phyloP scores from a whole-genome alignment of 2,888 invertebrate species.

The Gandaritis pyraliata region DNA sequence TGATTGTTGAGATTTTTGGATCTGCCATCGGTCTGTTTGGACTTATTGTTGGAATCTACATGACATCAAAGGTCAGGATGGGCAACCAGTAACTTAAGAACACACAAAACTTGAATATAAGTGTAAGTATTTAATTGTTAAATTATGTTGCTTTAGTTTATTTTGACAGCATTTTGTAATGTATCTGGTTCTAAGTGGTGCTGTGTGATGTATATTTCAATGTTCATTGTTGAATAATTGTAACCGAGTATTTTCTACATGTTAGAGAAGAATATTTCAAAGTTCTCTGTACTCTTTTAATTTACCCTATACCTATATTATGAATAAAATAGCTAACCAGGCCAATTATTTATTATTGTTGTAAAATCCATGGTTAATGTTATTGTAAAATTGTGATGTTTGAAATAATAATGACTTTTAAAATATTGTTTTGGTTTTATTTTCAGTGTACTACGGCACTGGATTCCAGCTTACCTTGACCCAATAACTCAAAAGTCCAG shows the following conservation, averaged over 20 bases:
- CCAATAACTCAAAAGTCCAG: constrained; percentile 59
- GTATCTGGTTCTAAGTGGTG: constrained; percentile 28
- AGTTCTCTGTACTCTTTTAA: constrained; percentile 11
- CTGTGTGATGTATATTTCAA: constrained; percentile 28
- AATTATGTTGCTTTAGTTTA: constrained; percentile 37
- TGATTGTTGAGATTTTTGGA: constrained; percentile 99
- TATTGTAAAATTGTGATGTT: constrained; percentile 19
- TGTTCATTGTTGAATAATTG: constrained; percentile 16
- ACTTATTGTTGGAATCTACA: constrained; percentile 98
- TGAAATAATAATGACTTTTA: constrained; percentile 36
- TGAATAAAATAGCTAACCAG: constrained; percentile 11
- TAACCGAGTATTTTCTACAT: constrained; percentile 15
- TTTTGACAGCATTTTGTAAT: constrained; percentile 32
- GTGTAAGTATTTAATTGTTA: constrained; percentile 72
- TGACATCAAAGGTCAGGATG: constrained; percentile 93
- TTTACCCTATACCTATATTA: constrained; percentile 1
- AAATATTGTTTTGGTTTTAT: constrained; percentile 49
- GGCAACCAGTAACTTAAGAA: constrained; percentile 85
- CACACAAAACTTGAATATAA: constrained; percentile 66
- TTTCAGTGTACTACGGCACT: constrained; percentile 77
- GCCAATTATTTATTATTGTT: constrained; percentile 14
- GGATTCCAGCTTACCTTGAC: constrained; percentile 66
- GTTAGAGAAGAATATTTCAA: constrained; percentile 17
- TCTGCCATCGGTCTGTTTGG: constrained; percentile 99
- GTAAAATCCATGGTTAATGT: constrained; percentile 9